Conservation (phyloP, 1,140 invertebrate species). For the Leptestheria dahalacensis region DNA sequence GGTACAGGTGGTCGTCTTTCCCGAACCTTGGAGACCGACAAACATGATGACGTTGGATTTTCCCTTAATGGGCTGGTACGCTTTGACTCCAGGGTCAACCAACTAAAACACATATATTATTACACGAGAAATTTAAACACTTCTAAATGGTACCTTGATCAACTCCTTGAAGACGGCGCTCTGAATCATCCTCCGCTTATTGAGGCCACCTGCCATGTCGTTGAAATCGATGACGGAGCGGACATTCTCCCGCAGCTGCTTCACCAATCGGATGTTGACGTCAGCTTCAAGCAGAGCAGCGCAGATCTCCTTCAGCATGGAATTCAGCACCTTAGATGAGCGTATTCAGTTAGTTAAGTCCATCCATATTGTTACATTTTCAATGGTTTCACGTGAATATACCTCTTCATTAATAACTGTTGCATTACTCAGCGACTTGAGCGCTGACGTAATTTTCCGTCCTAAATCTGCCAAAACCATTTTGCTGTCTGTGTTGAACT, state of each 20-base stretch:
- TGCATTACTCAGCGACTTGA: conserved; percentile 93
- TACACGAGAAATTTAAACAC: neutral
- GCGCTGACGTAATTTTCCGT: conserved; percentile 93
- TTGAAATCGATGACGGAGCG: conserved; percentile 93
- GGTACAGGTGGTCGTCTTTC: conserved; percentile 99
- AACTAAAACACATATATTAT: conserved; percentile 39
- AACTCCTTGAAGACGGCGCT: conserved; percentile 97
- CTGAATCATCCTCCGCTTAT: conserved; percentile 97
- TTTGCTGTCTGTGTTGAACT: conserved; percentile 28
- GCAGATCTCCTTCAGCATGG: conserved; percentile 98
- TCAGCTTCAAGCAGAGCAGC: conserved; percentile 94
- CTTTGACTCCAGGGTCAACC: conserved; percentile 95
- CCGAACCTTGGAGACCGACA: conserved; percentile 95
- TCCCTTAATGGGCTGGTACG: conserved; percentile 90
- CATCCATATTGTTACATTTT: neutral
- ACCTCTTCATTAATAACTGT: conserved; percentile 98
- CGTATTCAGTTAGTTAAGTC: conserved; percentile 13
- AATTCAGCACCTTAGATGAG: conserved; percentile 72
- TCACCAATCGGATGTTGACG: conserved; percentile 95
- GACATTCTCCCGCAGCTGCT: conserved; percentile 96
- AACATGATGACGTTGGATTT: conserved; percentile 98
- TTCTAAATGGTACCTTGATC: conserved; percentile 58
- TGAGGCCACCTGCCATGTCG: conserved; percentile 97
- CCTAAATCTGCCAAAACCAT: conserved; percentile 99
- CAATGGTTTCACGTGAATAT: conserved; percentile 22